These are phyloP conservation scores for Parochlus steinenii DNA, from an alignment of 2,888 invertebrate genomes.

Conservation along the genomic window DNA sequence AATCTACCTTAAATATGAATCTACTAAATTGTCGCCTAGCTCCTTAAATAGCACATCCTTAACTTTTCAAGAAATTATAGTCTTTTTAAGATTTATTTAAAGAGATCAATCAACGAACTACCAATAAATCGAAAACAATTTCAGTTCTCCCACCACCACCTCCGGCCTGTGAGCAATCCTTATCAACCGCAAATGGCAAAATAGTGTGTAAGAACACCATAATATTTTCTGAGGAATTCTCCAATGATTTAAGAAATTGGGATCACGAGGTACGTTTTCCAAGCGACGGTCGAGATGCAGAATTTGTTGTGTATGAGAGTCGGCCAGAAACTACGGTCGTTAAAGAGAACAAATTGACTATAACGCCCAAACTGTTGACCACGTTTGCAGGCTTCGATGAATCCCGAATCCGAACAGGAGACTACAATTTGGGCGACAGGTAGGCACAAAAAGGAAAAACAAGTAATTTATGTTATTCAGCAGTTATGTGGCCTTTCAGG, in stretches of 20 bases:
- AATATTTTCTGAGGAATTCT: conserved; percentile 11
- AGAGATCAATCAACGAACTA: too few species aligned
- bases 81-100: too few species aligned
- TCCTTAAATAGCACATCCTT: too few species aligned
- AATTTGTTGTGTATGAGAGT: conserved; percentile 7
- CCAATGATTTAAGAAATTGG: conserved; percentile 10
- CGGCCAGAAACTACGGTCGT: conserved; percentile 5
- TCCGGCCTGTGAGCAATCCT: conserved; percentile 4
- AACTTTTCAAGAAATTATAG: too few species aligned
- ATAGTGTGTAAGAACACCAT: conserved; percentile 10
- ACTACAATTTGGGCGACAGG: conserved; percentile 3
- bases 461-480: not conserved
- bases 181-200: conserved; percentile 10
- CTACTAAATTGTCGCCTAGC: not conserved
- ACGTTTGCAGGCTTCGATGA: conserved; percentile 2
- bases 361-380: conserved; percentile 2
- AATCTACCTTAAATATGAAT: not conserved
- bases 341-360: not conserved
- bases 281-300: conserved; percentile 5
- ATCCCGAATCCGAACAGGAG: conserved; percentile 3
- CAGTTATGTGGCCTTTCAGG: conserved; percentile 1
- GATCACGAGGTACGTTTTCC: conserved; percentile 6
- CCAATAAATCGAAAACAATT: not conserved
- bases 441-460: conserved; percentile 1
- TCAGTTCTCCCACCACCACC: not conserved